Evolutionary conservation across 2,797 vertebrate genomes (phyloP).

Genomic region (Babyrousa celebensis): DNA sequence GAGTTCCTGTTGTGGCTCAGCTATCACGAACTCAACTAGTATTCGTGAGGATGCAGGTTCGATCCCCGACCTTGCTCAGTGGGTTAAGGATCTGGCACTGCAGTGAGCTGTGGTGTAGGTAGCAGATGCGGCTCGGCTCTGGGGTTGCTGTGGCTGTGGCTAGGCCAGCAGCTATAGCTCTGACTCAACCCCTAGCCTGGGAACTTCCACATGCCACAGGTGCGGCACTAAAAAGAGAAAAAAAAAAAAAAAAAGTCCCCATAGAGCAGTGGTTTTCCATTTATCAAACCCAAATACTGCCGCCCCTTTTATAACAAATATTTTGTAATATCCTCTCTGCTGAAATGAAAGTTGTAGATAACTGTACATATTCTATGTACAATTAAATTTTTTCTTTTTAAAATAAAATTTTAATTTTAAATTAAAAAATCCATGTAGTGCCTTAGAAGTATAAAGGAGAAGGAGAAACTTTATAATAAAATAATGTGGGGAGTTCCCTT

Average conservation of each 20-base stretch:
- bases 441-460: background rate
- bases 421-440: background rate
- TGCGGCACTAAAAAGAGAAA: background rate
- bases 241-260: background rate
- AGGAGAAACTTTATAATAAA: background rate
- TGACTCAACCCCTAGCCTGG: too few species aligned
- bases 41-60: too few species aligned
- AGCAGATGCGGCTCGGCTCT: too few species aligned
- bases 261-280: background rate
- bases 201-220: too few species aligned
- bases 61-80: too few species aligned
- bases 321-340: background rate
- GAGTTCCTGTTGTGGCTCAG: too few species aligned
- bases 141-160: too few species aligned
- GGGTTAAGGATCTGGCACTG: too few species aligned
- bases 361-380: background rate
- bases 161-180: too few species aligned
- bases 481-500: too few species aligned
- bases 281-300: background rate
- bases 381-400: background rate
- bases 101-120: too few species aligned
- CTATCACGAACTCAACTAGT: too few species aligned
- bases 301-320: background rate
- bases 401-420: constrained; percentile 59
- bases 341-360: constrained; percentile 42